Conservation (phyloP, 2,888 invertebrate genomes). For the Teinopalpus imperialis region DNA sequence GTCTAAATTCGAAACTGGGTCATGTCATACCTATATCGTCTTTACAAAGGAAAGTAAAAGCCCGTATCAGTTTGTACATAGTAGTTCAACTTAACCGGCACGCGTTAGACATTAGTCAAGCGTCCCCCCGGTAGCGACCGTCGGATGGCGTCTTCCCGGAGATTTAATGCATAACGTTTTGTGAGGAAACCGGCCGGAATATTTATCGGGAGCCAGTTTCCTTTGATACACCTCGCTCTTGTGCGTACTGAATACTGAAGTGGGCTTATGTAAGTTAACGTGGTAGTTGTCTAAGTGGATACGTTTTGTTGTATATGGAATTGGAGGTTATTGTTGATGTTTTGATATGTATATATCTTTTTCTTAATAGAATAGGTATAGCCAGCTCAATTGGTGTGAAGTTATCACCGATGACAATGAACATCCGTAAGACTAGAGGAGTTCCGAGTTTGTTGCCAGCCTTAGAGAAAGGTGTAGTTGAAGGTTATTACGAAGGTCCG, state of each 20-base stretch:
- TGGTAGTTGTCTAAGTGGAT: background rate
- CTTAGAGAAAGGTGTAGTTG: too few relatives aligned
- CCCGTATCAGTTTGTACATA: background rate
- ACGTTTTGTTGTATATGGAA: background rate
- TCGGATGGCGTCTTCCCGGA: constrained; percentile 7
- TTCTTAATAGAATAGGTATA: too few relatives aligned
- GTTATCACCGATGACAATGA: too few relatives aligned
- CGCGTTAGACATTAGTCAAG: constrained; percentile 15
- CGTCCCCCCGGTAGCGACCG: background rate
- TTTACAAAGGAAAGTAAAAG: background rate
- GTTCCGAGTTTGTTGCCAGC: too few relatives aligned
- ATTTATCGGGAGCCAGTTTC: constrained; percentile 8
- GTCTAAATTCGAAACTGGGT: too few relatives aligned
- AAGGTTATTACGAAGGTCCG: too few relatives aligned
- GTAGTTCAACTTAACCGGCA: constrained; percentile 5
- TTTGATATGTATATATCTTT: too few relatives aligned
- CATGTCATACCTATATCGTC: too few relatives aligned
- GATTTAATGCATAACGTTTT: constrained; percentile 16
- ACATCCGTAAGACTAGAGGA: too few relatives aligned
- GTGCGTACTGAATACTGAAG: constrained; percentile 1
- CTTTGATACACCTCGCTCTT: constrained; percentile 13
- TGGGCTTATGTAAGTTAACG: constrained; percentile 1
- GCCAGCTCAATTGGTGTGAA: too few relatives aligned
- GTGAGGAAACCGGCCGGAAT: constrained; percentile 10
- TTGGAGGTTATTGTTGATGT: background rate